These are phyloP conservation scores for Ceyx melanurus DNA, from an alignment of 2,113 vertebrate genomes.

Conservation along the genomic window DNA sequence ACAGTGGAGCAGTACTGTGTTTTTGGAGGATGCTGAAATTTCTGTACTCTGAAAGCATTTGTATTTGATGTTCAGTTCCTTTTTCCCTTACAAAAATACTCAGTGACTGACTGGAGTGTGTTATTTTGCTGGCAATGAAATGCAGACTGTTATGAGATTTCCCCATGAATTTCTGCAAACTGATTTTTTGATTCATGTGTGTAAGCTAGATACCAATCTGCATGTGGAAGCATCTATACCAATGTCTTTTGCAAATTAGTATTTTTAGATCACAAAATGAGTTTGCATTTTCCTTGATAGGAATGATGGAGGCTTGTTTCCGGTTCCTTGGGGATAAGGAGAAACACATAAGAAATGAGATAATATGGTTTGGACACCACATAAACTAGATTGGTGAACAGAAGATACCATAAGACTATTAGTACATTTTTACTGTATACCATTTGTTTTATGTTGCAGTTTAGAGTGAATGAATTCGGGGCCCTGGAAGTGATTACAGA, in stretches of 20 bases:
- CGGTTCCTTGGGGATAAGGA: not conserved
- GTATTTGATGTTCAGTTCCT: not conserved
- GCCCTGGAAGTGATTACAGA: slow-evolving; percentile 96
- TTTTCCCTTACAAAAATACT: not conserved
- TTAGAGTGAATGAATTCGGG: slow-evolving; percentile 96
- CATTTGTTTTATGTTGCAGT: slow-evolving; percentile 75
- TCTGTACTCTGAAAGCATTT: not conserved
- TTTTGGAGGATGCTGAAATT: not conserved
- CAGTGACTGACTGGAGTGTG: not conserved
- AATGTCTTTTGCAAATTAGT: not conserved
- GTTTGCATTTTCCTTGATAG: not conserved
- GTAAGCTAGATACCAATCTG: not conserved
- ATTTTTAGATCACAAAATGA: not conserved
- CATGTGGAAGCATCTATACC: not conserved
- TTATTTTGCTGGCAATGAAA: not conserved
- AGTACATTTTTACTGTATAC: not conserved
- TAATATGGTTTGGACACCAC: not conserved
- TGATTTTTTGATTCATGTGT: not conserved
- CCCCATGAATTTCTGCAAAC: too few relatives aligned
- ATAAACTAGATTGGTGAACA: not conserved
- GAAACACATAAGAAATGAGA: not conserved
- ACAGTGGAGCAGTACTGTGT: not conserved
- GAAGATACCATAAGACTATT: not conserved
- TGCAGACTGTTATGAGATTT: not conserved
- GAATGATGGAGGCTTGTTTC: not conserved